A percentile compares a stretch with the other conserved stretches of the same genome.
These are phyloP conservation scores for Pipistrellus kuhlii DNA, from an alignment of 2,797 vertebrate genomes.

Conservation along the genomic window DNA sequence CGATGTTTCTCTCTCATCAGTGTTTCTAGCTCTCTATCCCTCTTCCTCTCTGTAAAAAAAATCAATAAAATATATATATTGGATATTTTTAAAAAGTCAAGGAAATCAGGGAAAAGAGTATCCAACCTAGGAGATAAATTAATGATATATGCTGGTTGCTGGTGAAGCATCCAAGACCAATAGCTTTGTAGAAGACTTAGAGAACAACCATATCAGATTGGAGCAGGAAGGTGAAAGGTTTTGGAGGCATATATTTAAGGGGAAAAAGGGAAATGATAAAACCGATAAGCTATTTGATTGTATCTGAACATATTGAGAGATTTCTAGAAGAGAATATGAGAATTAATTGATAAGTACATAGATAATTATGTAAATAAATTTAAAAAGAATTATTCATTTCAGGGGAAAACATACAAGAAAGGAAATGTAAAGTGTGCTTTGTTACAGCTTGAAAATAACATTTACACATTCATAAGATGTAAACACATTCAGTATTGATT, in stretches of 20 bases:
- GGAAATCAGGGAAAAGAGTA: background rate
- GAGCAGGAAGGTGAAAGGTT: background rate
- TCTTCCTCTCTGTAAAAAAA: too few relatives aligned
- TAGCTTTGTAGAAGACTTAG: background rate
- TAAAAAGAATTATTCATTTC: background rate
- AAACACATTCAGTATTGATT: background rate
- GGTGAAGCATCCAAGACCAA: background rate
- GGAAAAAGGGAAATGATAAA: constrained; percentile 1
- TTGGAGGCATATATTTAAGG: background rate
- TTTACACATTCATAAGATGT: constrained; percentile 13
- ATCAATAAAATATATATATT: too few relatives aligned
- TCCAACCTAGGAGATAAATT: background rate
- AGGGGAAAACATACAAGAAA: background rate
- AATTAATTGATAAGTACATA: constrained; percentile 10
- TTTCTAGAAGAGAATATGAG: background rate
- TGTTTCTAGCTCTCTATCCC: too few relatives aligned
- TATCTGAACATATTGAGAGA: background rate
- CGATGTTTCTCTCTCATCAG: too few relatives aligned
- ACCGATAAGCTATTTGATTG: background rate
- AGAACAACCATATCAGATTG: background rate
- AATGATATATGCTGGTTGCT: background rate
- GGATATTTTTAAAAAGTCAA: too few relatives aligned
- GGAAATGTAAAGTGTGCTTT: background rate
- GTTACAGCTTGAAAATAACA: constrained; percentile 6
- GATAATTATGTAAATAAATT: background rate